Evolutionary conservation across 2,797 vertebrate species (phyloP), one percentile per base, ranked within the genome.

Genomic region (Psittacula derbiana): DNA sequence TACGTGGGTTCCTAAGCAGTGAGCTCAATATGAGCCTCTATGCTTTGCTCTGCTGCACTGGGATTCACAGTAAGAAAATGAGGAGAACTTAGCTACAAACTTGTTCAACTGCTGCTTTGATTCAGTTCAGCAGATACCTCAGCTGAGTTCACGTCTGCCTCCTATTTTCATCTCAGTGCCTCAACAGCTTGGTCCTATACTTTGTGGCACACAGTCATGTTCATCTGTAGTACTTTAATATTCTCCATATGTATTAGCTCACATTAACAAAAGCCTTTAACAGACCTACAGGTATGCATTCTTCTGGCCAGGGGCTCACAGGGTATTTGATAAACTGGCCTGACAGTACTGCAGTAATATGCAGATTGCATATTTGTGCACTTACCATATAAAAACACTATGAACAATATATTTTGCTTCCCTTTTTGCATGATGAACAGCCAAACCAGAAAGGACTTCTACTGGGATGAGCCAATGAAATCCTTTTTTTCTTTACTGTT

Each of bases 391-490:
- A 92, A 78, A 86, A 88, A 3, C 57, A 82, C 27, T 30, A 30
- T 0, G 8, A 52, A 49, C 64, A 80, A 46, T 91, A 19, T 46
- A 85, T 93, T 91, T 73, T 86, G 66, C 33, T 49, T 87, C 36
- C 62, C 46, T 96, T 96, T 18, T 71, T 94, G 78, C 82, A 76
- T 75, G 93, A 93, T 86, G 74, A 97, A 92, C 82, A 87, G 88
- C 65, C 88, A 90, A 65, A 91, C 44, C 18, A 64, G 92, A 86
- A 91, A 92, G 96, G 81, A 62, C 52, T 92, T 97, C 82, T 92
- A 67, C 69, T 72, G 64, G 86, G 86, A 93, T 62, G 84, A 97
- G 86, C 80, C 96, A 96, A 80, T 93, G 86, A 97, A 97, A 96
- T 69, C 27, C 43, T 31, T 70, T 93, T 61, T 70, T 96, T 58